Evolutionary conservation across 2,113 vertebrate genomes (phyloP).

Genomic region (Odocoileus hemionus): DNA sequence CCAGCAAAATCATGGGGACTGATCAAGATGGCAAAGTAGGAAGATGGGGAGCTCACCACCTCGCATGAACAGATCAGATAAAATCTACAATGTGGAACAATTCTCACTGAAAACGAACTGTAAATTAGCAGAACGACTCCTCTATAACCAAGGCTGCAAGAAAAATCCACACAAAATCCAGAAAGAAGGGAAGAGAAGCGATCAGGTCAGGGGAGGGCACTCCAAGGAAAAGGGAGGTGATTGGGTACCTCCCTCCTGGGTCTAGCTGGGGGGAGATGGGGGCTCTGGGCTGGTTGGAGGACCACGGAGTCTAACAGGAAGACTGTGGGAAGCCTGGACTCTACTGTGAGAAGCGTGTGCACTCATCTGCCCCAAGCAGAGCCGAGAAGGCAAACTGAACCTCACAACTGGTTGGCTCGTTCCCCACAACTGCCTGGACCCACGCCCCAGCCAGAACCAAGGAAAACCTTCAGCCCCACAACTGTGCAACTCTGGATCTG

Average conservation of each 20-base stretch:
- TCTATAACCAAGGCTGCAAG: neutral
- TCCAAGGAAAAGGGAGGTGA: neutral
- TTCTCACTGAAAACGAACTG: neutral
- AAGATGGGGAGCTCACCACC: neutral
- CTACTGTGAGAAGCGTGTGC: neutral
- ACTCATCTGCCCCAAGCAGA: neutral
- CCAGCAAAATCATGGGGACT: neutral
- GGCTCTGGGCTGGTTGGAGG: neutral
- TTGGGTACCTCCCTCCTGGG: neutral
- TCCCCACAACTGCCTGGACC: neutral
- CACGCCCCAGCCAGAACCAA: neutral
- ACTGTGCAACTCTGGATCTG: neutral
- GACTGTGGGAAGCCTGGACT: neutral
- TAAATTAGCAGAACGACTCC: neutral
- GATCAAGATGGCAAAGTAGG: neutral
- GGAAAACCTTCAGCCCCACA: neutral
- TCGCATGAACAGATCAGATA: neutral
- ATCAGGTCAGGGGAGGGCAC: neutral
- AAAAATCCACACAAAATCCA: neutral
- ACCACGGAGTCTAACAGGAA: neutral
- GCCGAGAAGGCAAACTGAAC: neutral
- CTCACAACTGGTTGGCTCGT: neutral
- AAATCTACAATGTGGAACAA: neutral
- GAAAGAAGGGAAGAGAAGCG: neutral
- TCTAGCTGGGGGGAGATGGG: fast-evolving